Evolutionary conservation across 2,888 invertebrate species (phyloP).

Genomic region (Phyllotreta striolata): DNA sequence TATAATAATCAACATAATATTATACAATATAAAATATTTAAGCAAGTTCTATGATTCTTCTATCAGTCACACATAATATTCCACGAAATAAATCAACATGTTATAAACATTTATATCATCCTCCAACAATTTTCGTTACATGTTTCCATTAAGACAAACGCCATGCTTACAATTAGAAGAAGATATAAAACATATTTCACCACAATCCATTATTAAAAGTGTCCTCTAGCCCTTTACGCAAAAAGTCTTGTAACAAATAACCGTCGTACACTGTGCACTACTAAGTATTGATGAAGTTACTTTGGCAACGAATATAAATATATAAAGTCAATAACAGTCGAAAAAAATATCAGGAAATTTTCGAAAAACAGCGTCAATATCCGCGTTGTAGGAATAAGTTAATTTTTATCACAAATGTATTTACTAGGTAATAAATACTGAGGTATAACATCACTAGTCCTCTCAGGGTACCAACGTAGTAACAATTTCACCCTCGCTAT

Average conservation of each 20-base stretch:
- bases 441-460: conserved; percentile 50
- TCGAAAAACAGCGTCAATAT: conserved; percentile 19
- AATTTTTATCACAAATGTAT: conserved; percentile 54
- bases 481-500: conserved; percentile 79
- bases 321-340: conserved; percentile 45
- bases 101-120: too few relatives aligned
- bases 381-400: conserved; percentile 52
- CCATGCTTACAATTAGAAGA: too few relatives aligned
- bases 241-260: conserved; percentile 10
- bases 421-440: conserved; percentile 54
- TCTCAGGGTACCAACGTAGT: conserved; percentile 62
- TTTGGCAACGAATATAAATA: conserved; percentile 50
- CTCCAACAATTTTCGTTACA: too few relatives aligned
- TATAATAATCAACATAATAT: too few relatives aligned
- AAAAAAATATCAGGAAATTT: conserved; percentile 21
- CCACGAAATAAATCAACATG: too few relatives aligned
- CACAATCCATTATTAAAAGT: conserved; percentile 1
- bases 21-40: conserved; percentile 5
- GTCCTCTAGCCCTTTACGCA: not conserved
- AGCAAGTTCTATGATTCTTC: conserved; percentile 28
- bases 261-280: conserved; percentile 16
- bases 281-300: conserved; percentile 41
- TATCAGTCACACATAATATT: conserved; percentile 19
- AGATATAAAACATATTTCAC: too few relatives aligned
- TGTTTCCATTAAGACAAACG: too few relatives aligned